Conservation (phyloP, 2,113 vertebrate species). For the Ifrita kowaldi region DNA sequence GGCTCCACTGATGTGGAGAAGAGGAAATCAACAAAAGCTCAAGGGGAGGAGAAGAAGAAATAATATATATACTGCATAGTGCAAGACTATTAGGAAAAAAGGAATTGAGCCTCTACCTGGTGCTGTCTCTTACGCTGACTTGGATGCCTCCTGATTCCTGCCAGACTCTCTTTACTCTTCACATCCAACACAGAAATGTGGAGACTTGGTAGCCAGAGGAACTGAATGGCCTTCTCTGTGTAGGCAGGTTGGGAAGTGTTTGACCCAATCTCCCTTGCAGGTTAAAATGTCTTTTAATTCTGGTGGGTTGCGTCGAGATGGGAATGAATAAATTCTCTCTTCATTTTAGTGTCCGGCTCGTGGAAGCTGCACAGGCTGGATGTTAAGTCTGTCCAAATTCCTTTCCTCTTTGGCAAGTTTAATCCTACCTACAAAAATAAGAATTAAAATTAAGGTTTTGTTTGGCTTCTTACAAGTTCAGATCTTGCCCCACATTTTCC, state of each 20-base stretch:
- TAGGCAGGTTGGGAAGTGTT: neutral
- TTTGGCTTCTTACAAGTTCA: neutral
- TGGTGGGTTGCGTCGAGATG: neutral
- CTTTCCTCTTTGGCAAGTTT: slow-evolving; percentile 34
- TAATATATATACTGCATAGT: neutral
- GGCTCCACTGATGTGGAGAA: neutral
- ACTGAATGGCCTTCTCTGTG: neutral
- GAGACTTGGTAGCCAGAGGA: neutral
- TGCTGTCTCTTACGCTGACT: slow-evolving; percentile 1
- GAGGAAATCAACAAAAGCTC: neutral
- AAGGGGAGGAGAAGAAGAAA: neutral
- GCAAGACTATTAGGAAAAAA: neutral
- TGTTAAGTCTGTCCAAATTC: slow-evolving; percentile 15
- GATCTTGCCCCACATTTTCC: neutral
- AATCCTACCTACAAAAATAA: slow-evolving; percentile 50
- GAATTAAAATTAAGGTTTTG: slow-evolving; percentile 49
- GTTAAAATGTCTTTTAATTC: slow-evolving; percentile 25
- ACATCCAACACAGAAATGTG: neutral
- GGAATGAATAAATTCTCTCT: slow-evolving; percentile 28
- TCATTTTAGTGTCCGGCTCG: neutral
- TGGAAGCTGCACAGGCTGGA: neutral
- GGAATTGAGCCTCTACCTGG: slow-evolving; percentile 60
- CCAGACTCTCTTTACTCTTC: neutral
- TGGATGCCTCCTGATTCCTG: neutral
- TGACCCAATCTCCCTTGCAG: neutral